Base-by-base conservation (phyloP, 2,888 invertebrate species). In the Tigriopus californicus region DNA sequence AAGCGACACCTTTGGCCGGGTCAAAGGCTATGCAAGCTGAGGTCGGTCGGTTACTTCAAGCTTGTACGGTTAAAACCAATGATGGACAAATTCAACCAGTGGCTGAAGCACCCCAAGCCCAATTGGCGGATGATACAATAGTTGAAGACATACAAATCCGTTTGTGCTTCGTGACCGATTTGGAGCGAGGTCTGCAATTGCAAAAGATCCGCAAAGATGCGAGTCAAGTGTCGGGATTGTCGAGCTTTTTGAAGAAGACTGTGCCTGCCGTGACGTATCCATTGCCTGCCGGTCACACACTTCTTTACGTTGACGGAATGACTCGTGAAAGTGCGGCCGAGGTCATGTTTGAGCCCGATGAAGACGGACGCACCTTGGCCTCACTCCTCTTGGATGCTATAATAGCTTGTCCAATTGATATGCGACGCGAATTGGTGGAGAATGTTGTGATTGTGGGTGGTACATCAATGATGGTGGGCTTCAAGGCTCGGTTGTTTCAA, bases 371-470 rank as follows among this genome's bases (percentile, higher is more conserved):
- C 60, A 83, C 89, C 59, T 72, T 95, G 62, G 79, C 87, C 0
- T 85, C 88, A 63, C 80, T 90, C 72, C 79, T 95, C 65, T 73
- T 95, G 61, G 84, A 91, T 71, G 78, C 87, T 57, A 79, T 92
- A 61, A 67, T 82, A 49, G 18, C 48, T 22, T 58, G 49, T 40
- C 47, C 58, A 15, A 49, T 58, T n/a, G 58, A 58, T 40, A 33
- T 49, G 5, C 51, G 58, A 33, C 77, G 77, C 59, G 75, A 76
- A 54, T 74, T 97, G 46, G 82, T 88, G 0, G 82, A 81, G 69
- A 90, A 87, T 72, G 79, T 95, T 64, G 74, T 95, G 60, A 72
- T 95, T 20, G 79, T 84, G 60, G 97, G 95, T 41, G 97, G 97
- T 12, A 82, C 84, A 1, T 76, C 83, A 0, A 82, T 84, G 78